phyloP scores from a whole-genome alignment of 2,797 vertebrate species.

The Gambusia yucatana region DNA sequence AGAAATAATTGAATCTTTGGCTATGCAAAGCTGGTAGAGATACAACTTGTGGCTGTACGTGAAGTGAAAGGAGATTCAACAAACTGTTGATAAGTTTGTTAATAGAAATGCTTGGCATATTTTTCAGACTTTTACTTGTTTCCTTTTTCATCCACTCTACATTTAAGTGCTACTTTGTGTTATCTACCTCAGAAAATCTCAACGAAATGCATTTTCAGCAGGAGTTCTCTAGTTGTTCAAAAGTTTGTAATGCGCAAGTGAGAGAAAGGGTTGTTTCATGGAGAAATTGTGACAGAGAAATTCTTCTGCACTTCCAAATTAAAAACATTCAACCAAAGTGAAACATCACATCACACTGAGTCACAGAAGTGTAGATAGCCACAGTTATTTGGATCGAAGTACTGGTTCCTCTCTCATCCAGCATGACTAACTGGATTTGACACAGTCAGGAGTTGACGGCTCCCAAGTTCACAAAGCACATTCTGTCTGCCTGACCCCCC shows the following conservation, averaged over 20 bases:
- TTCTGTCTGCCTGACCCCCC: conserved; percentile 54
- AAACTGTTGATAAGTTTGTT: neutral
- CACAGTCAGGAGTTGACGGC: conserved; percentile 52
- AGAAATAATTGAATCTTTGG: neutral
- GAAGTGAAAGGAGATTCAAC: neutral
- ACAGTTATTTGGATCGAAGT: conserved; percentile 53
- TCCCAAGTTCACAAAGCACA: conserved; percentile 64
- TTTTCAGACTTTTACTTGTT: neutral
- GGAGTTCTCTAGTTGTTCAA: neutral
- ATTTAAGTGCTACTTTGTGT: neutral
- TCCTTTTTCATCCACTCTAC: neutral
- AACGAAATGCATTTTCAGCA: neutral
- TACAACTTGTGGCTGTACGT: neutral
- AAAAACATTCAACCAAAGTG: conserved; percentile 1
- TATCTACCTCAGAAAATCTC: neutral
- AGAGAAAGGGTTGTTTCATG: neutral
- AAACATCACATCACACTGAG: conserved; percentile 13
- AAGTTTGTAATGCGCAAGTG: neutral
- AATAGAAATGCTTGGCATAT: neutral
- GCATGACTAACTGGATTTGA: conserved; percentile 70
- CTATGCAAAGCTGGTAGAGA: neutral
- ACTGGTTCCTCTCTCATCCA: conserved; percentile 55
- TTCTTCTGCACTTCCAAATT: neutral
- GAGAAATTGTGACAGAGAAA: neutral
- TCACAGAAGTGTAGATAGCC: conserved; percentile 31